A percentile compares a stretch with the other conserved stretches of the same genome.
Conservation (phyloP, 1,140 invertebrate genomes). For the Adoxophyes honmai region DNA sequence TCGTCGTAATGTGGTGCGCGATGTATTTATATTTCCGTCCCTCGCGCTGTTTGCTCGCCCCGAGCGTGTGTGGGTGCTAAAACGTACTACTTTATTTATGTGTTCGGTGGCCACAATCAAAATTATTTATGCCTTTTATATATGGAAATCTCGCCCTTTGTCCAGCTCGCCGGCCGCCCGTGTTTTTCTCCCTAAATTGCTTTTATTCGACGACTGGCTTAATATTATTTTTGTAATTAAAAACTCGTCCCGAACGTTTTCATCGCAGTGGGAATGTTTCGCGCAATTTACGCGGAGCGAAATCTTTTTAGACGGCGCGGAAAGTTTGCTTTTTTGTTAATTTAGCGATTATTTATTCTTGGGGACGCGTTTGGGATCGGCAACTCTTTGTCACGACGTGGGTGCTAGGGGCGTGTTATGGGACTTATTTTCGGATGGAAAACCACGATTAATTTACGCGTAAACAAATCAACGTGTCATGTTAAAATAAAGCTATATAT, state of each 20-base stretch:
- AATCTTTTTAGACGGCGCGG: conserved; percentile 11
- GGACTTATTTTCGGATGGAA: no score
- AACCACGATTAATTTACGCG: no score
- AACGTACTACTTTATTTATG: conserved; percentile 52
- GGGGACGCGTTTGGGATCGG: neutral
- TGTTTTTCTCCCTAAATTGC: conserved; percentile 49
- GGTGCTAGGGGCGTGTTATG: neutral
- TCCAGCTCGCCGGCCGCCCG: conserved; percentile 31
- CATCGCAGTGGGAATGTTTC: conserved; percentile 33
- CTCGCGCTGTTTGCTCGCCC: conserved; percentile 40
- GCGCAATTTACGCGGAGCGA: conserved; percentile 34
- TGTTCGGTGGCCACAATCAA: conserved; percentile 48
- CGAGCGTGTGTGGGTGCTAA: conserved; percentile 27
- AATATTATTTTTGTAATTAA: conserved; percentile 69
- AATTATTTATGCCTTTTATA: conserved; percentile 61
- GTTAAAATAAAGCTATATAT: no score
- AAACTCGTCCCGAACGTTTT: conserved; percentile 52
- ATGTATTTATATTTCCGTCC: conserved; percentile 53
- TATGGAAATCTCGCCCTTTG: conserved; percentile 48
- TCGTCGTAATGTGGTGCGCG: conserved; percentile 34
- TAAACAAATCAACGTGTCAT: no score
- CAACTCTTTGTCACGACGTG: neutral
- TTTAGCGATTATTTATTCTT: conserved; percentile 15
- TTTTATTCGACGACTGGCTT: conserved; percentile 54
- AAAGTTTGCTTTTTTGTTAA: conserved; percentile 10